Conservation (phyloP, 2,113 vertebrate genomes). For the Cyrtonyx montezumae region DNA sequence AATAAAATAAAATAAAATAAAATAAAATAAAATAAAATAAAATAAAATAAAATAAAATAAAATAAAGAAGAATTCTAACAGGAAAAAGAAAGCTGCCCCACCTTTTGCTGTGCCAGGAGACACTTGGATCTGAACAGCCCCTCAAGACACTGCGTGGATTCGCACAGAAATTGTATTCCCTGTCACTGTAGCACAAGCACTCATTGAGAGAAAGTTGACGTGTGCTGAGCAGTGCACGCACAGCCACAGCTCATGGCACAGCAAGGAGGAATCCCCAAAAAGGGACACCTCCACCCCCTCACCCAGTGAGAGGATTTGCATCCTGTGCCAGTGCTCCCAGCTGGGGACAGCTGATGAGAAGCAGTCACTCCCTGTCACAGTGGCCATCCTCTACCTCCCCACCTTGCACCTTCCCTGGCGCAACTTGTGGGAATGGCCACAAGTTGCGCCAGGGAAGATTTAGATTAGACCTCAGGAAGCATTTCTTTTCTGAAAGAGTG, state of each 20-base stretch:
- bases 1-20: conserved; percentile 7
- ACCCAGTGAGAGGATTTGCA: rapidly evolving
- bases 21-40: conserved; percentile 12
- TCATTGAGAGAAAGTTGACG: neutral
- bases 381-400: neutral
- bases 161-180: neutral
- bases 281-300: neutral
- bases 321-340: rapidly evolving
- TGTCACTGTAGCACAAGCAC: neutral
- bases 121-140: neutral
- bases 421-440: too few species aligned
- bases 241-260: rapidly evolving
- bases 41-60: conserved; percentile 7
- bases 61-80: conserved; percentile 32
- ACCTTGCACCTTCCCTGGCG: too few species aligned
- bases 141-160: neutral
- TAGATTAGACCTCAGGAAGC: too few species aligned
- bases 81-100: conserved; percentile 25
- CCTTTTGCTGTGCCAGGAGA: conserved; percentile 30
- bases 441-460: too few species aligned
- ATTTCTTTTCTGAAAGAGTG: too few species aligned
- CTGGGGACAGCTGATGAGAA: neutral
- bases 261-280: rapidly evolving
- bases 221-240: rapidly evolving
- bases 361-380: neutral